Evolutionary conservation across 2,888 invertebrate genomes (phyloP), one percentile per base, ranked within the genome.

Genomic region (Antheraea assamensis): DNA sequence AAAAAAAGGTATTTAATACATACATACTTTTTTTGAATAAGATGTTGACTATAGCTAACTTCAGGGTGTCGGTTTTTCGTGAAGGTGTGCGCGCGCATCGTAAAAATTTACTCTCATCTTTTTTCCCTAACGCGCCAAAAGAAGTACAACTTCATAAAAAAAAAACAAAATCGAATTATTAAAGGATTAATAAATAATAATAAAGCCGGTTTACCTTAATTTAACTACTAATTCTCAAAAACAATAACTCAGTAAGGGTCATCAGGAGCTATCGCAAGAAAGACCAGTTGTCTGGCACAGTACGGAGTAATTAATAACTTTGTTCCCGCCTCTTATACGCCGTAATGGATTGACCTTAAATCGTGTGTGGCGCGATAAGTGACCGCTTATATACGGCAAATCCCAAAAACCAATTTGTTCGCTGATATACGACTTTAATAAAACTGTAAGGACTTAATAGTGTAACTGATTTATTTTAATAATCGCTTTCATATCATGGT

Each of bases 211-310:
- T 71, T 74, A 78, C 79, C 82, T 82, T 83, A 81, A 83, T 82
- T 76, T 82, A 81, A 82, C 74, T 77, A 76, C 78, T 79, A 76
- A 81, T 30, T 75, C 74, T 76, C 78, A 80, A 77, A 78, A 80
- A 87, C 87, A 83, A 86, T 87, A 82, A 82, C 82, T 86, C 82
- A 83, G 79, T 77, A 77, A 75, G 76, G 83, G 85, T 83, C 83
- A 81, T 77, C 77, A 78, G 76, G 24, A 68, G 74, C n/a, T 68
- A 68, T 17, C 66, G 35, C 35, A 75, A 74, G 73, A 77, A 75
- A 74, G 72, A 71, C 49, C 78, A 71, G 76, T 78, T 76, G 76
- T 76, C 78, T 77, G 78, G 75, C 24, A 74, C 61, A 73, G 78
- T 78, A 76, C 80, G 80, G 42, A 70, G 74, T 81, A 77, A 84